Base-by-base conservation (phyloP, 2,797 vertebrate genomes). In the Denticeps clupeoides region DNA sequence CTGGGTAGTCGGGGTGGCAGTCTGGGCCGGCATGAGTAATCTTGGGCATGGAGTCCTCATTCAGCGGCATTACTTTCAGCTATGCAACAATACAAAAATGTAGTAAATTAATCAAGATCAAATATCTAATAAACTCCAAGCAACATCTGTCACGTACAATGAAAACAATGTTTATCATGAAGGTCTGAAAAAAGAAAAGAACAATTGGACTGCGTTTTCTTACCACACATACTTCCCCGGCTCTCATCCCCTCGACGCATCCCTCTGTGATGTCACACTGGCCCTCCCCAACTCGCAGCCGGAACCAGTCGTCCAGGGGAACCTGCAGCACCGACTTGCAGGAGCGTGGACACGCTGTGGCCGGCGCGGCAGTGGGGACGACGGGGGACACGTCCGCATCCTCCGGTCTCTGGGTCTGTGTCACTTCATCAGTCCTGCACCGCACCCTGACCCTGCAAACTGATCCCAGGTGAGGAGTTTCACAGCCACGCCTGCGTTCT, bases 241-340 rank as follows among this genome's bases (percentile, higher is more conserved):
- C 70, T 57, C 65, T 74, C 89, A 94, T 93, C 11, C 77, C 70
- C 47, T 91, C 88, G 59, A 94, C 51, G 53, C 89, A 91, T 0
- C 80, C 73, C 58, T 86, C 87, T 10, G 66, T 73, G 22, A 82
- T 27, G 22, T 88, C 77, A n/a, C 87, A 87, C 47, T 87, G 87
- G 7, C 85, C 85, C 51, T 87, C 88, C 11, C 80, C 89, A 1
- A 84, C 63, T 38, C 53, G 80, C 64, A 90, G 45, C 1, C 78
- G 68, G 11, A 68, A 65, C 81, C 87, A 88, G 15, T 65, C 53
- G 22, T 71, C 70, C 27, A 81, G 47, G 1, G 82, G 73, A 31
- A 87, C 69, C 60, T 84, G 82, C 50, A 87, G 57, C 31, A 71
- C 69, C 11, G 78, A 65, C 44, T 66, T 62, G 13, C 38, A 69